These are phyloP conservation scores for Cyphomyrus discorhynchus DNA, from an alignment of 2,113 vertebrate genomes.

Conservation along the genomic window DNA sequence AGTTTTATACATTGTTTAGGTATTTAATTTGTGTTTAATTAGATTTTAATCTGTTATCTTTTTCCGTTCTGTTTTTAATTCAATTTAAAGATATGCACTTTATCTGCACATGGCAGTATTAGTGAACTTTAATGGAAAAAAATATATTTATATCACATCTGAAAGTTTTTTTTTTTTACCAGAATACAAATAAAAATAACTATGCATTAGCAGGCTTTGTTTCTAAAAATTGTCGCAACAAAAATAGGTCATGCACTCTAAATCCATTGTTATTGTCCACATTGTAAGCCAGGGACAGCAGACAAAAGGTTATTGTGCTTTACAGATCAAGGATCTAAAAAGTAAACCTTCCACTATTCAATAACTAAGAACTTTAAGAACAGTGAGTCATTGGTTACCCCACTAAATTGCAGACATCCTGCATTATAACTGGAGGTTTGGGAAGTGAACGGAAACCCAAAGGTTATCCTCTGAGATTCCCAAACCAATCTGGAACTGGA, in stretches of 20 bases:
- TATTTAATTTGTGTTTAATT: neutral
- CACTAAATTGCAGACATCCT: neutral
- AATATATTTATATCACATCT: neutral
- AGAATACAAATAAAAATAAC: neutral
- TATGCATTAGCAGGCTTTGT: neutral
- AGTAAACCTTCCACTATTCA: neutral
- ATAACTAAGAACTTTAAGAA: neutral
- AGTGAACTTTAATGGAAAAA: neutral
- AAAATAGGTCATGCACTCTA: neutral
- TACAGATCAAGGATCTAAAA: neutral
- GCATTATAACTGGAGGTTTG: neutral
- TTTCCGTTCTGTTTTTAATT: neutral
- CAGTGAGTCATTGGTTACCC: neutral
- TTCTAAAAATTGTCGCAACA: neutral
- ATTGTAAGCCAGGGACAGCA: neutral
- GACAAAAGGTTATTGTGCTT: neutral
- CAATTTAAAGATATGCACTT: neutral
- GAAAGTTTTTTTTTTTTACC: neutral
- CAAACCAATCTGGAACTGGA: neutral
- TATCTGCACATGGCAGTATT: neutral
- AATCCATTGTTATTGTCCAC: neutral
- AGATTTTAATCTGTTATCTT: neutral
- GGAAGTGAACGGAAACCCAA: neutral
- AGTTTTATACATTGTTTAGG: neutral
- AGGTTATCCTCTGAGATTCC: neutral